These are phyloP conservation scores for Acronicta psi DNA, from an alignment of 2,888 invertebrate species.

Conservation along the genomic window DNA sequence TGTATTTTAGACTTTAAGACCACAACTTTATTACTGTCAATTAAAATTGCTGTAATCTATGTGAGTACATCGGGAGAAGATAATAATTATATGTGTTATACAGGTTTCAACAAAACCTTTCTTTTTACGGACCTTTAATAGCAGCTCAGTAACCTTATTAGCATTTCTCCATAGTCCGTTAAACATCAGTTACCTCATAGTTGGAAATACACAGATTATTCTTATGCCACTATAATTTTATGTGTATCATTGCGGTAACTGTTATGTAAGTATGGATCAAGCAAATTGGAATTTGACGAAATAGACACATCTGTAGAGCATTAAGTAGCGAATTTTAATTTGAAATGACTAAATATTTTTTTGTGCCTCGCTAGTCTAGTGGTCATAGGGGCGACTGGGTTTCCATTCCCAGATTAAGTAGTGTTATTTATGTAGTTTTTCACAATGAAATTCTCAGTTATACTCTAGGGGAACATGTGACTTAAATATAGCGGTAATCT, in stretches of 20 bases:
- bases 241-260: constrained; percentile 52
- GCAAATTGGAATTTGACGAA: constrained; percentile 37
- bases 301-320: constrained; percentile 24
- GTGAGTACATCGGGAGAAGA: not conserved
- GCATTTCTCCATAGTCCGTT: constrained; percentile 24
- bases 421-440: too few species aligned
- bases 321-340: constrained; percentile 16
- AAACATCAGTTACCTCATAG: constrained; percentile 37
- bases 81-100: not conserved
- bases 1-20: too few species aligned
- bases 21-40: not conserved
- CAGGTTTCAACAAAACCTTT: constrained; percentile 4
- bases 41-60: not conserved
- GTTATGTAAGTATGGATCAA: constrained; percentile 42
- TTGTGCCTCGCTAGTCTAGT: too few species aligned
- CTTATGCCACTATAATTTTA: constrained; percentile 42
- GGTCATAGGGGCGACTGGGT: too few species aligned
- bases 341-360: constrained; percentile 3
- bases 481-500: too few species aligned
- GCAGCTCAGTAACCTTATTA: constrained; percentile 21
- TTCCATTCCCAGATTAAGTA: too few species aligned
- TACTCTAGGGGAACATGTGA: too few species aligned
- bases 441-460: too few species aligned
- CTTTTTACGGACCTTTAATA: constrained; percentile 10
- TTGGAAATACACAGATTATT: constrained; percentile 37